Evolutionary conservation across 2,888 invertebrate genomes (phyloP), one percentile per base, ranked within the genome.

Genomic region (Drosophila anomelani): DNA sequence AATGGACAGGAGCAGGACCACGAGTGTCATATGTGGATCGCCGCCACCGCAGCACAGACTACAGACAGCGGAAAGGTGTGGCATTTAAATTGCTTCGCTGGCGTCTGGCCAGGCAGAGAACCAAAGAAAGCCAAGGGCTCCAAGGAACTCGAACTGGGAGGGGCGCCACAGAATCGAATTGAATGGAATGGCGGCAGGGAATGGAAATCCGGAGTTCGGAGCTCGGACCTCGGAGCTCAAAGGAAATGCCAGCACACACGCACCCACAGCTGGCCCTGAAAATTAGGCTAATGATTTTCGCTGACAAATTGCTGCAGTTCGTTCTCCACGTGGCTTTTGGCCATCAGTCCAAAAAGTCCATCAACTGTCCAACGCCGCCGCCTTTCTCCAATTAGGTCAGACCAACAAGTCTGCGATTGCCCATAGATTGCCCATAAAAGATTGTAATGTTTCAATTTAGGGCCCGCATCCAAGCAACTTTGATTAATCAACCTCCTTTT

Each of bases 301-400:
- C 88, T 86, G 81, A 86, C 86, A 84, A 86, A 84, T 84, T 80
- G 75, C 81, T 77, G 84, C 84, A 84, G 84, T 86, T 88, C 47
- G 81, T 83, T 88, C 47, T 66, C 67, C 67, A 73, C 55, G 73
- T 67, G 60, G 55, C 72, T 76, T 64, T 68, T 73, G 73, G 73
- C 75, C 81, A 81, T 78, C 76, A 79, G 54, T 59, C n/a, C 34
- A 23, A 26, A 26, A 4, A 29, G 62, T 46, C 57, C 74, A 46
- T 58, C 51, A 49, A 64, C 23, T 57, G 17, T 41, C 74, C 26
- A 32, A 10, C 32, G n/a, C 47, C 32, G n/a, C 47, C 20, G 53
- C 44, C 51, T 58, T 38, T 38, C 15, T 23, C 9, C 32, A 67
- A 66, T 61, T 76, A 60, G 74, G 74, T 75, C 85, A 77, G 60